These are phyloP conservation scores for Drosophila equinoxialis DNA, from an alignment of 1,140 invertebrate genomes.

Conservation along the genomic window DNA sequence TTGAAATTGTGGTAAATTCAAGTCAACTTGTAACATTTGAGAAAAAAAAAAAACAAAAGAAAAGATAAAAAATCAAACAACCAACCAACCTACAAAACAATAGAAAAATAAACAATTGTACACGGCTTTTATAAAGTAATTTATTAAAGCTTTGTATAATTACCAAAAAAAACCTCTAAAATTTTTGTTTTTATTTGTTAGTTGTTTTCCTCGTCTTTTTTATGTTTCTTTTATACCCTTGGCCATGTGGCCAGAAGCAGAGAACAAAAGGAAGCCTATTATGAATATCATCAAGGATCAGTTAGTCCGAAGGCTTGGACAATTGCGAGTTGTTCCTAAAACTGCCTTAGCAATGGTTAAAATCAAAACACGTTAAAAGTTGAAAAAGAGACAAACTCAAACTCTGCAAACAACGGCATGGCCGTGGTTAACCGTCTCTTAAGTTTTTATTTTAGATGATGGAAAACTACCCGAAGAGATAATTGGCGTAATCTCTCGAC, in stretches of 20 bases:
- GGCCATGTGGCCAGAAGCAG: not conserved
- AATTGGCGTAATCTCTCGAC: not conserved
- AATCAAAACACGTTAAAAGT: no score
- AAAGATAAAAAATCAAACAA: constrained; percentile 47
- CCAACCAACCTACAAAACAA: constrained; percentile 61
- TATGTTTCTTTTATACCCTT: constrained; percentile 21
- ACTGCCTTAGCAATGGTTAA: no score
- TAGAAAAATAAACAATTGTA: constrained; percentile 58
- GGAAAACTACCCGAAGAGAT: constrained; percentile 7
- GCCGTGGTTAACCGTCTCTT: not conserved
- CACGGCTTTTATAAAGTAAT: constrained; percentile 71
- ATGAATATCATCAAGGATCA: not conserved
- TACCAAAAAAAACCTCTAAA: constrained; percentile 55
- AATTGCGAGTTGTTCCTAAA: no score
- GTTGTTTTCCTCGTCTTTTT: constrained; percentile 28
- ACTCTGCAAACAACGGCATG: constrained; percentile 21
- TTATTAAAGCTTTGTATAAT: constrained; percentile 79
- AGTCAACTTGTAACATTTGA: constrained; percentile 71
- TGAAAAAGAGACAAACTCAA: no score
- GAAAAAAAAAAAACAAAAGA: constrained; percentile 39
- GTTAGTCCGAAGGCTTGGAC: no score
- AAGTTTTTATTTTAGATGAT: constrained; percentile 7
- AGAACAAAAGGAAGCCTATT: no score
- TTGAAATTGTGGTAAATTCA: constrained; percentile 66
- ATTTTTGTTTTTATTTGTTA: constrained; percentile 68